Percentiles rank a stretch among this genome's conserved stretches.
Evolutionary conservation across 2,888 invertebrate species (phyloP).

Genomic region (Tipula lateralis): DNA sequence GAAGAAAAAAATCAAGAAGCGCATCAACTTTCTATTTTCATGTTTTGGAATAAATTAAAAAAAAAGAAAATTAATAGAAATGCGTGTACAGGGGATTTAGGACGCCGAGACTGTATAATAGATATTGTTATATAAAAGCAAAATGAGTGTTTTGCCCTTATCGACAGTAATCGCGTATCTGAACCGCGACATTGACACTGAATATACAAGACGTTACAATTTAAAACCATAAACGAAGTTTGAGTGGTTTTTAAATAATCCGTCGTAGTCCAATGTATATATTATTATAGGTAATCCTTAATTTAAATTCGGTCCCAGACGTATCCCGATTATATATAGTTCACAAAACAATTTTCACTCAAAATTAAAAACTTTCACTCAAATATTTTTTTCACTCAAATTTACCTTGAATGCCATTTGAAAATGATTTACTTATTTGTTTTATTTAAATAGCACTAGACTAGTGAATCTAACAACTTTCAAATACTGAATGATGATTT

Average conservation of each 20-base stretch:
- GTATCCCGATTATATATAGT: background rate
- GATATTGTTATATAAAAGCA: background rate
- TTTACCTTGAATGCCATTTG: conserved; percentile 41
- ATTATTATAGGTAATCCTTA: too few species aligned
- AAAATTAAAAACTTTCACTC: background rate
- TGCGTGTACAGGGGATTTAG: background rate
- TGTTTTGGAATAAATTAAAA: conserved; percentile 25
- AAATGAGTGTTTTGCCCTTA: background rate
- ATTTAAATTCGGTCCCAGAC: background rate
- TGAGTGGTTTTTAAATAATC: background rate
- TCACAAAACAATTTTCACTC: background rate
- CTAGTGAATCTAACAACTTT: conserved; percentile 44
- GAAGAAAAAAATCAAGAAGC: background rate
- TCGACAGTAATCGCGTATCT: background rate
- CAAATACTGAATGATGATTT: conserved; percentile 50
- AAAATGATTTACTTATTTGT: conserved; percentile 6
- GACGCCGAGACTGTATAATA: background rate
- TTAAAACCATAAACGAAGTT: background rate
- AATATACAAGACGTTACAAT: background rate
- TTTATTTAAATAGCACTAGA: conserved; percentile 30
- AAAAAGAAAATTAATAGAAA: background rate
- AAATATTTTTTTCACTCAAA: conserved; percentile 2
- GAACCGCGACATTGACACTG: background rate
- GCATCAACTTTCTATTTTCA: conserved; percentile 6
- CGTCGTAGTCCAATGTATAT: background rate